Evolutionary conservation across 2,797 vertebrate species (phyloP), one percentile per base, ranked within the genome.

Genomic region (Clarias laeviceps): DNA sequence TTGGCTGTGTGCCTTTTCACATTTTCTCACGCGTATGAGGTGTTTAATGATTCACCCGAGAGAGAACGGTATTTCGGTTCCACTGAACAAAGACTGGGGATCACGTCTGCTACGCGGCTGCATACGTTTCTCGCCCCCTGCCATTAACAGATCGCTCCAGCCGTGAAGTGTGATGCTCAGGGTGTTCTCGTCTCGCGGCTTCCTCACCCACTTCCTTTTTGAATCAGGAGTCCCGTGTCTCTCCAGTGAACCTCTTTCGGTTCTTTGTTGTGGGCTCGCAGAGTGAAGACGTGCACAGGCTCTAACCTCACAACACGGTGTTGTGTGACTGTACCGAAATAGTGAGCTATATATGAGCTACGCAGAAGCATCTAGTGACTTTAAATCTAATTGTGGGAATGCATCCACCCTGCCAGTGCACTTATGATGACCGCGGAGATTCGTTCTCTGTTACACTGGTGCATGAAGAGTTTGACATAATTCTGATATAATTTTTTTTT

Each of bases 31-130:
- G 59, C 37, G 24, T 50, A 82, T 37, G 77, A 80, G 34, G 78
- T 54, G 62, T 84, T 81, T 84, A 27, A 77, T 82, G 86, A 87
- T 79, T 86, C 82, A 83, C 12, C 27, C 27, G 24, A 74, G 17
- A 64, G 29, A 54, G 62, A n/a, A 27, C 15, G 40, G 15, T 20
- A 4, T 69, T 70, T n/a, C 12, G 6, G 18, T 69, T 70, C 20
- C 40, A 32, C 80, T 37, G 12, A 70, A 82, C 65, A 59, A 69
- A 57, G 6, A 32, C 50, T 59, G 24, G 2, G 50, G 50, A 80
- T 40, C 62, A 18, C 34, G 80, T 68, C 72, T 61, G 61, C 24
- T 32, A 18, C n/a, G n/a, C 62, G 54, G 34, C 64, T 61, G 29
- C 85, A 83, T 86, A 86, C 81, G 80, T 34, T 86, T 34, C 54